Conservation (phyloP, 2,888 invertebrate species). For the Beris chalybata region DNA sequence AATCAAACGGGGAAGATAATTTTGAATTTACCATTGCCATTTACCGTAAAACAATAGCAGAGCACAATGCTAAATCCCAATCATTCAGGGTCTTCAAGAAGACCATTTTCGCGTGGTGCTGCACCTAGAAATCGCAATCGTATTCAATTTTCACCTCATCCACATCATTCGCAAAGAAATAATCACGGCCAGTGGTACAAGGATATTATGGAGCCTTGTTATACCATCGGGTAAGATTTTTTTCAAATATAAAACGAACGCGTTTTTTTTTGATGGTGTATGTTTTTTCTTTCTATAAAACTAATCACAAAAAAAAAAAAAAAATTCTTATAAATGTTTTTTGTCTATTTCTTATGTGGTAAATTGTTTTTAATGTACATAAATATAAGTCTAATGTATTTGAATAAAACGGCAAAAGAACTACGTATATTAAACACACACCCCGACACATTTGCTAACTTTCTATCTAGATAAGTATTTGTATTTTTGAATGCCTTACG, state of each 20-base stretch:
- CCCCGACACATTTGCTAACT: constrained; percentile 10
- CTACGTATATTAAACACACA: constrained; percentile 3
- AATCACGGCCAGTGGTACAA: constrained; percentile 46
- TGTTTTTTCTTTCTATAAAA: constrained; percentile 28
- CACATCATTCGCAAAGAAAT: constrained; percentile 46
- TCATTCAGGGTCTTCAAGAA: constrained; percentile 53
- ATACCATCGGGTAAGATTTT: constrained; percentile 52
- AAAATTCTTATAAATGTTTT: constrained; percentile 13
- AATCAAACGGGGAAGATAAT: too few species aligned
- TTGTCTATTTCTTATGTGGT: constrained; percentile 1
- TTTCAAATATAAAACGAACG: not conserved
- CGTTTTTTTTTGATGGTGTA: constrained; percentile 21
- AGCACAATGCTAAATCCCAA: constrained; percentile 49
- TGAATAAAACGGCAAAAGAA: not conserved
- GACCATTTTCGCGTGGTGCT: constrained; percentile 54
- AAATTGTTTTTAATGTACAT: constrained; percentile 19
- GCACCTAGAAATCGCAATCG: constrained; percentile 53
- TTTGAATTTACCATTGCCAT: too few species aligned
- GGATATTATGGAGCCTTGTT: constrained; percentile 50
- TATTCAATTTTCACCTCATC: constrained; percentile 53
- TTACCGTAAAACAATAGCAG: not conserved
- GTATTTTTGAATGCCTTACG: too few species aligned
- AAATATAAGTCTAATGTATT: constrained; percentile 17
- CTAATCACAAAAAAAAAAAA: constrained; percentile 17
- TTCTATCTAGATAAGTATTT: not conserved